Percentiles rank a stretch among this genome's conserved stretches.
phyloP scores from a whole-genome alignment of 2,888 invertebrate species.

The Hartigia nigra region DNA sequence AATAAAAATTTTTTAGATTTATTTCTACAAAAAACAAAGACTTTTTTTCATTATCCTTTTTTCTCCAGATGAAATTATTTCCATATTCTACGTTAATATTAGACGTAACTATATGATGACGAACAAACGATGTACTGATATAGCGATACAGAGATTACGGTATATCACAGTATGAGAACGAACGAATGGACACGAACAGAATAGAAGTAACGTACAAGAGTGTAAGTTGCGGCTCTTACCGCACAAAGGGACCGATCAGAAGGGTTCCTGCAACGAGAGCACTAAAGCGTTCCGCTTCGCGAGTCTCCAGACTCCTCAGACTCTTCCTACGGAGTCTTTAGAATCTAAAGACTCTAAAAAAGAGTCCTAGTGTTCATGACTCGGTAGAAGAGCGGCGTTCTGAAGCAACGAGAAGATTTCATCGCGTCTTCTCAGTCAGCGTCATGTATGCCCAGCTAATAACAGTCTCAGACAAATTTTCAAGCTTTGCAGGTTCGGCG shows the following conservation, averaged over 20 bases:
- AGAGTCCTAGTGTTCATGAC: neutral
- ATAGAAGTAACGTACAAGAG: neutral
- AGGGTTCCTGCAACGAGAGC: conserved; percentile 3
- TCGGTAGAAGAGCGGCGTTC: neutral
- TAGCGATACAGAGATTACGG: neutral
- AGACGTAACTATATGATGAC: neutral
- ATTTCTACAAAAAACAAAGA: neutral
- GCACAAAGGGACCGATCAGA: conserved; percentile 12
- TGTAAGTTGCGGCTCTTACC: neutral
- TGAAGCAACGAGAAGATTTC: neutral
- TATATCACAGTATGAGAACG: neutral
- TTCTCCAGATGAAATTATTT: neutral
- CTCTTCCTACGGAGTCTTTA: neutral
- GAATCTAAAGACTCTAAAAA: neutral
- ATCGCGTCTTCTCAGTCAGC: neutral
- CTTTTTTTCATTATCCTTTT: neutral
- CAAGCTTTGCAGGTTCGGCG: neutral
- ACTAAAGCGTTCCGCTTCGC: conserved; percentile 11
- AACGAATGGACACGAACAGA: no score
- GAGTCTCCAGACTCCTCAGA: neutral
- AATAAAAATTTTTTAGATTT: no score
- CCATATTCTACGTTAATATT: neutral
- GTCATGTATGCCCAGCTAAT: neutral
- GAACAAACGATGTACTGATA: neutral
- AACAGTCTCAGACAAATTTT: neutral